A percentile compares a stretch with the other conserved stretches of the same genome.
These are phyloP conservation scores for Agriopis aurantiaria DNA, from an alignment of 2,888 invertebrate genomes.

Conservation along the genomic window DNA sequence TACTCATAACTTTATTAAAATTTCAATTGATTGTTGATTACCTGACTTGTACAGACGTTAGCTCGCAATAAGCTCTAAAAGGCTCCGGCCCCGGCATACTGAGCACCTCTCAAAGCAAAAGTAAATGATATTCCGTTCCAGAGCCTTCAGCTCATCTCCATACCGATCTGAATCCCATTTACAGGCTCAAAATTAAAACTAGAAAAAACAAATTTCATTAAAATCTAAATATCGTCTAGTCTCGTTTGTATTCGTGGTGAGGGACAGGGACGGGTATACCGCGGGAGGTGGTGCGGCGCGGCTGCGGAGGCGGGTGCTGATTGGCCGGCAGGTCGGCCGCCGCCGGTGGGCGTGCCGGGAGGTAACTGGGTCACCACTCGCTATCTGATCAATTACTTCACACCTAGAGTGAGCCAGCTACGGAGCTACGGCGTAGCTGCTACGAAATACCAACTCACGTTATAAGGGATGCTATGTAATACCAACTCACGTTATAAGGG, in stretches of 20 bases:
- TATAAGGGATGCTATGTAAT: too few relatives aligned
- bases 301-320: slow-evolving; percentile 61
- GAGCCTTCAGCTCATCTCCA: slow-evolving; percentile 1
- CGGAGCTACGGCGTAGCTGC: slow-evolving; percentile 72
- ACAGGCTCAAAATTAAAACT: slow-evolving; percentile 29
- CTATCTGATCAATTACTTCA: slow-evolving; percentile 65
- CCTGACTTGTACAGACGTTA: neutral
- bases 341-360: slow-evolving; percentile 73
- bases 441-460: slow-evolving; percentile 38
- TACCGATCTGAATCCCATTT: slow-evolving; percentile 39
- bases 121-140: slow-evolving; percentile 3
- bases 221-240: slow-evolving; percentile 39
- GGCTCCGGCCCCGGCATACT: neutral
- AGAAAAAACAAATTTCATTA: slow-evolving; percentile 34
- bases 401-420: slow-evolving; percentile 60
- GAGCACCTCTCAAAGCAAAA: neutral
- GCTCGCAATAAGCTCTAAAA: neutral
- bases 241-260: slow-evolving; percentile 53
- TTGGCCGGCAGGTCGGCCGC: slow-evolving; percentile 72
- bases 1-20: neutral
- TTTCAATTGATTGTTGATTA: neutral
- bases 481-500: too few relatives aligned
- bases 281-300: slow-evolving; percentile 30
- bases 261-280: slow-evolving; percentile 73
- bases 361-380: slow-evolving; percentile 57